Evolutionary conservation across 2,113 vertebrate species (phyloP).

Genomic region (Malurus alboscapulatus): DNA sequence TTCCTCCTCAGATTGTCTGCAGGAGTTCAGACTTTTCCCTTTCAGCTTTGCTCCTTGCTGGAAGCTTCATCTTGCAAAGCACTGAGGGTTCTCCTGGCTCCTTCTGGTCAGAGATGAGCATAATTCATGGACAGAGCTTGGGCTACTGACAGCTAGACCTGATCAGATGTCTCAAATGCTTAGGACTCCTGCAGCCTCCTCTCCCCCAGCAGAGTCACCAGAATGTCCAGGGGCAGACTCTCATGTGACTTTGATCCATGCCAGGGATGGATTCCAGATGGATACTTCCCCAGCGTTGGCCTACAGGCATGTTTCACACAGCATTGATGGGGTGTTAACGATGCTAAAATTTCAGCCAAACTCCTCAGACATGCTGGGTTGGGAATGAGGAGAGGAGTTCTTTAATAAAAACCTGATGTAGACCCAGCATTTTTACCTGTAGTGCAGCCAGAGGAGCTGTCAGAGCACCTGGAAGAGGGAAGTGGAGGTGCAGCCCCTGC

Average conservation of each 20-base stretch:
- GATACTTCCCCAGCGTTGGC: not conserved
- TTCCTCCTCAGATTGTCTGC: not conserved
- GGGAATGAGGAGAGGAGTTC: not conserved
- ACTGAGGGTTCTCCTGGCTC: not conserved
- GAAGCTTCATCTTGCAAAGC: not conserved
- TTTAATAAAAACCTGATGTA: not conserved
- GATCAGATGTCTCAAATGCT: not conserved
- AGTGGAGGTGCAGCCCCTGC: not conserved
- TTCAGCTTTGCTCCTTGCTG: not conserved
- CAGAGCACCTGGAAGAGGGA: not conserved
- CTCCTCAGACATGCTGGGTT: not conserved
- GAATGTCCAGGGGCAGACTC: not conserved
- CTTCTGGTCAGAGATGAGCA: not conserved
- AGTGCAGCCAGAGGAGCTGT: not conserved
- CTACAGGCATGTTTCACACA: conserved; percentile 6
- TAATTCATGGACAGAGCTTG: not conserved
- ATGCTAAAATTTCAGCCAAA: conserved; percentile 47
- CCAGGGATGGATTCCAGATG: conserved; percentile 59
- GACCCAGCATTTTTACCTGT: not conserved
- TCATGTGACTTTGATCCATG: conserved; percentile 32
- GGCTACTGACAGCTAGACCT: not conserved
- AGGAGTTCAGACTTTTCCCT: not conserved
- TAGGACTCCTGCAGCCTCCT: not conserved
- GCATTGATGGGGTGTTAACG: conserved; percentile 59
- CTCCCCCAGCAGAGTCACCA: not conserved